These are phyloP conservation scores for Amphiprion clarkii DNA, from an alignment of 2,797 vertebrate species.

Conservation along the genomic window DNA sequence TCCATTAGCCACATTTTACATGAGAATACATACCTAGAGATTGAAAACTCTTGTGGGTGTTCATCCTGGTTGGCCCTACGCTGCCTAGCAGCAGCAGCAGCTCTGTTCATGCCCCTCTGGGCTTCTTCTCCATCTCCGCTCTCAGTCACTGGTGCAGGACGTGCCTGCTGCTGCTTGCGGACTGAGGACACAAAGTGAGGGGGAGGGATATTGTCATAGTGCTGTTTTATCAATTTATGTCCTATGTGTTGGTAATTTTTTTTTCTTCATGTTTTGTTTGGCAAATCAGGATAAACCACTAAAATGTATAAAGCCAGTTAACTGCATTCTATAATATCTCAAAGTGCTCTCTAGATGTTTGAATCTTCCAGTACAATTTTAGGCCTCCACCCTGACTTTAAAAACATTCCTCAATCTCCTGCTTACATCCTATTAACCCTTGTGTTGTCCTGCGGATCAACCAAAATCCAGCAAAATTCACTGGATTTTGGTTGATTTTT, in stretches of 20 bases:
- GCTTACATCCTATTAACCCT: neutral
- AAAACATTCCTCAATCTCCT: neutral
- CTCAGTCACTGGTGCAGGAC: constrained; percentile 72
- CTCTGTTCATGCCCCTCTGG: constrained; percentile 76
- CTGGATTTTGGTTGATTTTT: too few relatives aligned
- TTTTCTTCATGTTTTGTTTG: too few relatives aligned
- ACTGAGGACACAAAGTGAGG: constrained; percentile 67
- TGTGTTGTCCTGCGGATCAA: too few relatives aligned
- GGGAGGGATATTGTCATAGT: neutral
- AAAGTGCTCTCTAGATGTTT: neutral
- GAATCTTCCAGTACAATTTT: neutral
- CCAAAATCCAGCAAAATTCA: too few relatives aligned
- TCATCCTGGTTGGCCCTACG: constrained; percentile 70
- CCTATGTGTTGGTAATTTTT: neutral
- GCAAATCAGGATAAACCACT: too few relatives aligned
- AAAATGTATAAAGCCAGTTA: too few relatives aligned
- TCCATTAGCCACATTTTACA: neutral
- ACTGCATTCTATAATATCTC: neutral
- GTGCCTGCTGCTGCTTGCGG: constrained; percentile 66
- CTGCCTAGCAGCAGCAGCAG: constrained; percentile 68
- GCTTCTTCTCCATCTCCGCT: constrained; percentile 66
- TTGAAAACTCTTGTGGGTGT: constrained; percentile 73
- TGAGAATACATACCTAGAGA: constrained; percentile 79
- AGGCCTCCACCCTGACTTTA: neutral
- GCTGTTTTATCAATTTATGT: neutral